Conservation (phyloP, 1,140 invertebrate species). For the Hyposmocoma kahamanoa region DNA sequence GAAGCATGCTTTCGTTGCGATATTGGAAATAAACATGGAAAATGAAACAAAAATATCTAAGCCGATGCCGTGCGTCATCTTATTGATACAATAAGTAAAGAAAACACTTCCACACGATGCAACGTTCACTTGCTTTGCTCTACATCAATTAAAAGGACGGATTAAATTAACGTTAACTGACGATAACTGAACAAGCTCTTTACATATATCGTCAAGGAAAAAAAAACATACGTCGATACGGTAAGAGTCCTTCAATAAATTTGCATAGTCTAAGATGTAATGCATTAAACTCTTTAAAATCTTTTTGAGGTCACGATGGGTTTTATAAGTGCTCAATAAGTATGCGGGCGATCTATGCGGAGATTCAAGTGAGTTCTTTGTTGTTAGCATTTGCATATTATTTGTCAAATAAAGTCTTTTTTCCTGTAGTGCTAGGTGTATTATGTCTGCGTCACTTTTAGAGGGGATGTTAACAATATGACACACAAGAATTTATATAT, state of each 20-base stretch:
- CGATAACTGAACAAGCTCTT: no score
- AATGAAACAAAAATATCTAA: constrained; percentile 54
- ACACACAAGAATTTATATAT: no score
- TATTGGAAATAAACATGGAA: constrained; percentile 38
- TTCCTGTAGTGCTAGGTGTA: no score
- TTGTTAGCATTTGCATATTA: not conserved
- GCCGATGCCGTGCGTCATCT: constrained; percentile 11
- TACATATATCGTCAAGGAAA: no score
- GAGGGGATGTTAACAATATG: no score
- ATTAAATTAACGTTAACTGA: not conserved
- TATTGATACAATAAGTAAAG: constrained; percentile 12
- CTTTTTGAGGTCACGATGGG: not conserved
- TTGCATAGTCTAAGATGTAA: constrained; percentile 15
- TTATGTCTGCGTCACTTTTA: no score
- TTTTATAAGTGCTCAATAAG: constrained; percentile 2
- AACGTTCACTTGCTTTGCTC: not conserved
- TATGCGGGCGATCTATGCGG: constrained; percentile 13
- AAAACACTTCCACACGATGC: constrained; percentile 11
- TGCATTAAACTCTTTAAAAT: constrained; percentile 14
- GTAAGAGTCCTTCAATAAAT: constrained; percentile 5
- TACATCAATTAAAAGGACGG: not conserved
- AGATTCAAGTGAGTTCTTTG: constrained; percentile 3
- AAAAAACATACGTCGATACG: no score
- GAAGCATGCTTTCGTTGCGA: constrained; percentile 3
- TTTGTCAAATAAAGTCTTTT: not conserved